phyloP scores from a whole-genome alignment of 2,113 vertebrate genomes.

The Tupaia chinensis region DNA sequence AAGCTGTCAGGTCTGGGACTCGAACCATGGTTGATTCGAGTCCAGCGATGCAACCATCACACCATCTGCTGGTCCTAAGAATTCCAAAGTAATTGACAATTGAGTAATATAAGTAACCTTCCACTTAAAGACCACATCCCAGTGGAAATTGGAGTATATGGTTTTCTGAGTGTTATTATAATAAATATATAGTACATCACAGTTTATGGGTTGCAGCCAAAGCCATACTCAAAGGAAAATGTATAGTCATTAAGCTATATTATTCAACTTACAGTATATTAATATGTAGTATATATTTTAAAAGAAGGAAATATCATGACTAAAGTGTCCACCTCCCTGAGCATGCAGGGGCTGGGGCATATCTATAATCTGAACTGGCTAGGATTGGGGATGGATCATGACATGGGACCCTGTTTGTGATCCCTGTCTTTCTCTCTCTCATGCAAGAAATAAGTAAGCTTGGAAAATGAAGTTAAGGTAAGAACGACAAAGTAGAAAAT shows the following conservation, averaged over 20 bases:
- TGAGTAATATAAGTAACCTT: constrained; percentile 14
- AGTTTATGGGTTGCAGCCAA: background rate
- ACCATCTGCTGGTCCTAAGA: background rate
- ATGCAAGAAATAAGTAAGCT: too few species aligned
- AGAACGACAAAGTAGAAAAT: background rate
- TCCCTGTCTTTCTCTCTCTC: too few species aligned
- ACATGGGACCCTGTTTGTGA: too few species aligned
- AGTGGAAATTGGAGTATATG: background rate
- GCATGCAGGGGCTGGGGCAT: too few species aligned
- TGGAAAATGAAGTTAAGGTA: background rate
- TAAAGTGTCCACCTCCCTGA: background rate
- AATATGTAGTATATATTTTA: background rate
- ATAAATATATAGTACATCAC: background rate
- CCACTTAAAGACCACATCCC: background rate
- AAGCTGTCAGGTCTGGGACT: too few species aligned
- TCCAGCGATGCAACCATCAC: too few species aligned
- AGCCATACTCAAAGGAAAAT: constrained; percentile 15
- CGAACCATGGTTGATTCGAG: too few species aligned
- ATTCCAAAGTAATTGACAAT: constrained; percentile 32
- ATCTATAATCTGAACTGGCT: too few species aligned
- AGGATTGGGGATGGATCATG: too few species aligned
- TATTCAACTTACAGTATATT: background rate
- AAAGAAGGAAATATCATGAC: background rate
- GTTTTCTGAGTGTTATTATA: background rate
- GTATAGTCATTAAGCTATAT: background rate